These are phyloP conservation scores for Oncorhynchus tshawytscha DNA, from an alignment of 2,113 vertebrate genomes.

Conservation along the genomic window DNA sequence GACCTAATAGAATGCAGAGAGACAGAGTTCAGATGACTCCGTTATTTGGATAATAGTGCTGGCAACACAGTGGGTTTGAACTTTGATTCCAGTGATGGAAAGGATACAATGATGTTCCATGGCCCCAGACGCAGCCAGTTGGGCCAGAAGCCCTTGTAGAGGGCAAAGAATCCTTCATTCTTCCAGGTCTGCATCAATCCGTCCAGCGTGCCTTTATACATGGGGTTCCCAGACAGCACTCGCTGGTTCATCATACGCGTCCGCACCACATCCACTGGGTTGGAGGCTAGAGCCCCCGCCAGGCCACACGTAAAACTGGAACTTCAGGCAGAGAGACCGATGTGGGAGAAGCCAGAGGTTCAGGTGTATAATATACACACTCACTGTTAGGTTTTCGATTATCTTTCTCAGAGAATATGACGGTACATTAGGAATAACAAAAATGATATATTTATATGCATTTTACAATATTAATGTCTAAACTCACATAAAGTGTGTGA, in stretches of 20 bases:
- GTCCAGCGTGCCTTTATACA: slow-evolving; percentile 79
- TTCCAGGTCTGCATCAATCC: slow-evolving; percentile 88
- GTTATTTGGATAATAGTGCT: no score
- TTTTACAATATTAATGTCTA: background rate
- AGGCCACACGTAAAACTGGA: slow-evolving; percentile 81
- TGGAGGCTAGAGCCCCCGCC: slow-evolving; percentile 79
- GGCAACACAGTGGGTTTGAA: background rate
- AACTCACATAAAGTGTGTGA: slow-evolving; percentile 77
- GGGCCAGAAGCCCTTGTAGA: slow-evolving; percentile 98
- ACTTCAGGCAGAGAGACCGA: slow-evolving; percentile 40
- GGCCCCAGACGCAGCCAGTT: slow-evolving; percentile 97
- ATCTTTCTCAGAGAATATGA: no score
- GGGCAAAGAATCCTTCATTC: slow-evolving; percentile 93
- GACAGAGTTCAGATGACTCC: no score
- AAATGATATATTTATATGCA: no score
- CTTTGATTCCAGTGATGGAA: slow-evolving; percentile 21
- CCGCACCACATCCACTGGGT: slow-evolving; percentile 79
- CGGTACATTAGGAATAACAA: no score
- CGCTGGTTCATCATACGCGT: slow-evolving; percentile 84
- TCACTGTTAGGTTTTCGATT: no score
- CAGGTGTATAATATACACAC: no score
- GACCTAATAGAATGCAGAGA: no score
- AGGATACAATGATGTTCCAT: slow-evolving; percentile 99
- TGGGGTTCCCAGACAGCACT: slow-evolving; percentile 65
- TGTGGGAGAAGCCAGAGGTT: slow-evolving; percentile 50